Evolutionary conservation across 2,113 vertebrate genomes (phyloP).

Genomic region (Pyrgilauda ruficollis): DNA sequence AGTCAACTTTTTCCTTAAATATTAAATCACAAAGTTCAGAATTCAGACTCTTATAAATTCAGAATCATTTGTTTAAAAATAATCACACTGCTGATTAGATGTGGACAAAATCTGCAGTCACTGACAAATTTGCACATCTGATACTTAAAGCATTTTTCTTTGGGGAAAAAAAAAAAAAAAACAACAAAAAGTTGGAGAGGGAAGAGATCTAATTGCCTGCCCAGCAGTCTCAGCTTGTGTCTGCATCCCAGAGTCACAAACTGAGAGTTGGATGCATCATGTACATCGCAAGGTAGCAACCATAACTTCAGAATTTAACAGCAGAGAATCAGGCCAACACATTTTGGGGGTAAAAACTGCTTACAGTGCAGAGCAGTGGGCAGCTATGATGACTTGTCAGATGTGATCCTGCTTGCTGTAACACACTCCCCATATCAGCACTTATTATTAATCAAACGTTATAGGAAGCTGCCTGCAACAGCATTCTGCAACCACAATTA

Average conservation of each 20-base stretch:
- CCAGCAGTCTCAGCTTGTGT: not conserved
- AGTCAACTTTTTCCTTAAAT: not conserved
- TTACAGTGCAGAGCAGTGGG: not conserved
- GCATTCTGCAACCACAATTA: constrained; percentile 44
- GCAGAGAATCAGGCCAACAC: not conserved
- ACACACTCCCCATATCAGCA: constrained; percentile 25
- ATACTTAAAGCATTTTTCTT: not conserved
- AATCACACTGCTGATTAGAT: not conserved
- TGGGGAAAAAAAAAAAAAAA: not conserved
- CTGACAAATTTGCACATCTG: not conserved
- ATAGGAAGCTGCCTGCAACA: constrained; percentile 45
- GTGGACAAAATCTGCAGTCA: not conserved
- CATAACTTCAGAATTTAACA: not conserved
- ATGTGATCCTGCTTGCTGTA: constrained; percentile 14
- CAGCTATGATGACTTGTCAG: constrained; percentile 12
- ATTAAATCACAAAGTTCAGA: not conserved
- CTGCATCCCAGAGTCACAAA: not conserved
- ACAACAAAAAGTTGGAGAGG: not conserved
- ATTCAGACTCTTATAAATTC: not conserved
- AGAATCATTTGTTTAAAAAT: not conserved
- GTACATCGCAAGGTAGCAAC: not conserved
- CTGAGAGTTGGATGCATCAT: not conserved
- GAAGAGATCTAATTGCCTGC: not conserved
- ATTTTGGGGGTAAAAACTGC: not conserved
- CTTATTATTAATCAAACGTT: constrained; percentile 45